Conservation (phyloP, 2,113 vertebrate species). For the Tyto alba region DNA sequence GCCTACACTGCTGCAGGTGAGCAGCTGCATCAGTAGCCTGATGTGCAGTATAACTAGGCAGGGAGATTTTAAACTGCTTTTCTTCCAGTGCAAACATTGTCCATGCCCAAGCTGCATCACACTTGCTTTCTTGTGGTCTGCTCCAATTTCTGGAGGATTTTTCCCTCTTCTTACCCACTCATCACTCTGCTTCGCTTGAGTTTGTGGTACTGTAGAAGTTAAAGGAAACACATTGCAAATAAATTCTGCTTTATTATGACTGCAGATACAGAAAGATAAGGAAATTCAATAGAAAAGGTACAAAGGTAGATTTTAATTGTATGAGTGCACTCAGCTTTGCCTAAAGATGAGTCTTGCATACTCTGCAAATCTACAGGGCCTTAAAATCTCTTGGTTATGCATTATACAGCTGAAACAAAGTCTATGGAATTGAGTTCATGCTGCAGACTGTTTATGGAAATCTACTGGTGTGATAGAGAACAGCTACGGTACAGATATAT, state of each 20-base stretch:
- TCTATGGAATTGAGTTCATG: background rate
- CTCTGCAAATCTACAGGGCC: background rate
- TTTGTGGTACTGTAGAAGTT: background rate
- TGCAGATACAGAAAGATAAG: slow-evolving; percentile 10
- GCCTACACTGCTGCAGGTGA: background rate
- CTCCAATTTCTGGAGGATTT: background rate
- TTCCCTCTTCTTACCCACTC: background rate
- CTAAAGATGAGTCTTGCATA: background rate
- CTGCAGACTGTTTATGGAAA: background rate
- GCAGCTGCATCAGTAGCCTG: background rate
- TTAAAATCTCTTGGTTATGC: background rate
- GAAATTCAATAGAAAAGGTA: slow-evolving; percentile 21
- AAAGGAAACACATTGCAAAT: background rate
- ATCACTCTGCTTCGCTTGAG: background rate
- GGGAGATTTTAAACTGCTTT: background rate
- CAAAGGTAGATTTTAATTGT: slow-evolving; percentile 20
- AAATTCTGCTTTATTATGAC: background rate
- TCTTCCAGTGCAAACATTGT: background rate
- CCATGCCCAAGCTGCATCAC: background rate
- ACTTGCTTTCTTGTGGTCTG: background rate
- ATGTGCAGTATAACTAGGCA: background rate
- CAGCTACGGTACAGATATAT: background rate
- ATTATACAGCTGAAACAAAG: background rate
- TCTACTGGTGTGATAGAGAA: background rate
- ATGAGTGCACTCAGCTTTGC: background rate